These are phyloP conservation scores for Diacarnus erythraeanus DNA, from an alignment of 37 sponge, comb jelly and placozoan species.

Conservation along the genomic window DNA sequence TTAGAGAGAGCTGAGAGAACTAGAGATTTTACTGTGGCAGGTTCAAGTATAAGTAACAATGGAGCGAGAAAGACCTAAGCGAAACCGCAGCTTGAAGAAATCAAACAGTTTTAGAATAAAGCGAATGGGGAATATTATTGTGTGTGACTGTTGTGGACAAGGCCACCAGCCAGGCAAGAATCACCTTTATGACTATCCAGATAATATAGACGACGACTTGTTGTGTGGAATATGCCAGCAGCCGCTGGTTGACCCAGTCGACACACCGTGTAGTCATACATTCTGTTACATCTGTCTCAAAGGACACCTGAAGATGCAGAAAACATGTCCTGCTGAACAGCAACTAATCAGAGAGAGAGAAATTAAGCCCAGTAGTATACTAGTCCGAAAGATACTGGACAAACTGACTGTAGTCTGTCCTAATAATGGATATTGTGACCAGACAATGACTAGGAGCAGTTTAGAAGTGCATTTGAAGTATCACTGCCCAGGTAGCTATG, in stretches of 20 bases:
- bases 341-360: constrained; percentile 31
- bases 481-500: constrained; percentile 72
- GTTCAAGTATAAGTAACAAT: background rate
- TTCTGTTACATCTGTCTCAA: constrained; percentile 70
- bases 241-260: constrained; percentile 82
- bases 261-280: constrained; percentile 86
- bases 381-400: constrained; percentile 79
- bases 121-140: constrained; percentile 60
- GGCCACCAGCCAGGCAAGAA: constrained; percentile 66
- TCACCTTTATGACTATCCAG: constrained; percentile 87
- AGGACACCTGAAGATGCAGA: constrained; percentile 34
- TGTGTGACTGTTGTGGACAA: constrained; percentile 76
- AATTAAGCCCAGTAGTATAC: constrained; percentile 53
- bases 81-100: constrained; percentile 9
- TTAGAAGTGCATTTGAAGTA: constrained; percentile 68
- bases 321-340: constrained; percentile 62
- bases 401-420: constrained; percentile 84
- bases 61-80: background rate
- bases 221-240: constrained; percentile 75
- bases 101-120: constrained; percentile 50
- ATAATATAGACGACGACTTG: constrained; percentile 74
- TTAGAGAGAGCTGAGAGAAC: background rate
- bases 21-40: background rate
- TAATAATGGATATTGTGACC: constrained; percentile 82
- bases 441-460: constrained; percentile 52